Percentiles rank a stretch among this genome's conserved stretches.
These are phyloP conservation scores for Parus major DNA, from an alignment of 2,113 vertebrate species.

Conservation along the genomic window DNA sequence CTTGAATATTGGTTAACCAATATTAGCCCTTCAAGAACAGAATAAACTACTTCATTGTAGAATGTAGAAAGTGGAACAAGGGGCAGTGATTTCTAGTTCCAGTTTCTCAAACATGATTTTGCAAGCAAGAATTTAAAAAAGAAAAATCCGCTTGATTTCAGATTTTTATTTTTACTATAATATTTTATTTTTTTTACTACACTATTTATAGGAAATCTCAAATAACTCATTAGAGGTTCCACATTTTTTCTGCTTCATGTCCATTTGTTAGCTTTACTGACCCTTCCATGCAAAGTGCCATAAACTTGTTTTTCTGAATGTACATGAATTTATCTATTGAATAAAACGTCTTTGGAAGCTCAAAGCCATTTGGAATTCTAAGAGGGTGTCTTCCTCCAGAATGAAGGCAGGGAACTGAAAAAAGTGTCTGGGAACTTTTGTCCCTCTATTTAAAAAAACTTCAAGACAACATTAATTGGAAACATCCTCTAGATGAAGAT, in stretches of 20 bases:
- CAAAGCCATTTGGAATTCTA: background rate
- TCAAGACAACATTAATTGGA: background rate
- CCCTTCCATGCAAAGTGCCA: background rate
- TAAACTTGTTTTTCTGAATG: background rate
- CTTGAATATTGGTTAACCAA: background rate
- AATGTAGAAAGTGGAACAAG: background rate
- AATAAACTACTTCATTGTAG: background rate
- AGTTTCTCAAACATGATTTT: background rate
- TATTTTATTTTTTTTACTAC: background rate
- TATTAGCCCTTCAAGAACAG: background rate
- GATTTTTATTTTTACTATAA: background rate
- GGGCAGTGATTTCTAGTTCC: background rate
- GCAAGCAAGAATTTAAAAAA: background rate
- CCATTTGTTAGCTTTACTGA: background rate
- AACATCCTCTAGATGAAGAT: background rate
- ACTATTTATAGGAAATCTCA: background rate
- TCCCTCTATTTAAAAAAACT: background rate
- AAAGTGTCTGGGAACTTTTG: background rate
- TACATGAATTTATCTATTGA: background rate
- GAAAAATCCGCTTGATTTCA: background rate
- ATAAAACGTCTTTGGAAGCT: background rate
- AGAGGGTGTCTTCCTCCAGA: background rate
- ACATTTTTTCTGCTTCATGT: background rate
- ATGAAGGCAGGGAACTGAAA: background rate
- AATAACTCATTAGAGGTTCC: background rate